Evolutionary conservation across 1,140 invertebrate species (phyloP).

Genomic region (Choristoneura fumiferana): DNA sequence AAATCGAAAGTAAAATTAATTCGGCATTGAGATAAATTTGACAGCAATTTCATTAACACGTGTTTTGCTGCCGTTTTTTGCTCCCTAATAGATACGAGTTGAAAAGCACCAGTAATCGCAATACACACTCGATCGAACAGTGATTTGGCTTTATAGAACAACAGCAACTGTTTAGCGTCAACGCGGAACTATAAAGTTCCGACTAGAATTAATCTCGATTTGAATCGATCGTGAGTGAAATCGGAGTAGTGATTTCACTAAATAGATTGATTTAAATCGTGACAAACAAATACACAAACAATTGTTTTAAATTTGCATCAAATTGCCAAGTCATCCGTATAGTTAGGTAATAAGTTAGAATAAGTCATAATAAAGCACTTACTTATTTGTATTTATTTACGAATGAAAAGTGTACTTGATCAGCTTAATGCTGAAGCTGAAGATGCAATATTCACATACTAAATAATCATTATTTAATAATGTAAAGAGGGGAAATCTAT

Average conservation of each 20-base stretch:
- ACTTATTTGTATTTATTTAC: too few relatives aligned
- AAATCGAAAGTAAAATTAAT: constrained; percentile 74
- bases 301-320: constrained; percentile 19
- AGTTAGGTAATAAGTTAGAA: too few relatives aligned
- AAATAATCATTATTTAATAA: too few relatives aligned
- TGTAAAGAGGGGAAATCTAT: too few relatives aligned
- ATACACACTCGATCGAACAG: constrained; percentile 7
- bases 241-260: constrained; percentile 15
- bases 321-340: background rate
- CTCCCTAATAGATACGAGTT: background rate
- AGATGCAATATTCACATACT: too few relatives aligned
- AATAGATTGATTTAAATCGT: constrained; percentile 22
- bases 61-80: constrained; percentile 27
- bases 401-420: too few relatives aligned
- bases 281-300: constrained; percentile 9
- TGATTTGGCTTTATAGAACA: constrained; percentile 13
- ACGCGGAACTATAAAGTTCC: background rate
- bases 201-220: background rate
- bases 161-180: constrained; percentile 5
- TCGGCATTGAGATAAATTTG: constrained; percentile 51
- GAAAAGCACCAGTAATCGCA: constrained; percentile 13
- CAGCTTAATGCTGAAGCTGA: too few relatives aligned
- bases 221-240: constrained; percentile 24
- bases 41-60: constrained; percentile 48
- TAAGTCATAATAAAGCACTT: too few relatives aligned